Evolutionary conservation across 2,888 invertebrate species (phyloP).

Genomic region (Andrena chrysosceles): DNA sequence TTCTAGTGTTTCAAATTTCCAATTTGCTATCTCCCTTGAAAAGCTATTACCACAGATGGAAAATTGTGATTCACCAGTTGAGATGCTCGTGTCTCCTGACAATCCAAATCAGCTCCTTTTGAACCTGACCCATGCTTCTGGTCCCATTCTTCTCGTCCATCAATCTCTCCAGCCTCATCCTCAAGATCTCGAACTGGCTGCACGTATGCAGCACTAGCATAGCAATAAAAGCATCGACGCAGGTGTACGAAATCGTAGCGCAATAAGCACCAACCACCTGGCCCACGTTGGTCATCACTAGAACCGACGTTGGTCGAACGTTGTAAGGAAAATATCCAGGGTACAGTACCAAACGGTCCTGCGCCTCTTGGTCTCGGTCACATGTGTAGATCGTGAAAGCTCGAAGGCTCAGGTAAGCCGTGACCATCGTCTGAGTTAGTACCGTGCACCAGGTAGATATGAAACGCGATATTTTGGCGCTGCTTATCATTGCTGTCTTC

Average conservation of each 20-base stretch:
- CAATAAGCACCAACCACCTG: not conserved
- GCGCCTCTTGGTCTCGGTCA: not conserved
- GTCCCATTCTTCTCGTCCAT: not conserved
- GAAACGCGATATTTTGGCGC: not conserved
- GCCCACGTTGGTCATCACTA: not conserved
- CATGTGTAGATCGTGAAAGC: not conserved
- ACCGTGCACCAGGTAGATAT: conserved; percentile 1
- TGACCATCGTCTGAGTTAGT: not conserved
- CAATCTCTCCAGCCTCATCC: not conserved
- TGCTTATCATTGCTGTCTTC: not conserved
- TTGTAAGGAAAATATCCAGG: not conserved
- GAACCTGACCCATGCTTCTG: not conserved
- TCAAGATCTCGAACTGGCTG: not conserved
- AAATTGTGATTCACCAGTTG: not conserved
- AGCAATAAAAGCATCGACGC: conserved; percentile 1
- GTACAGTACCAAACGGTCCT: conserved; percentile 4
- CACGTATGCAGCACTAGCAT: conserved; percentile 1
- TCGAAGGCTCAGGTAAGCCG: not conserved
- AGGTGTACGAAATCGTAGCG: not conserved
- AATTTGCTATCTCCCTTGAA: not conserved
- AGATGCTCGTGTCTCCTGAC: conserved; percentile 2
- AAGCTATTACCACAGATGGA: not conserved
- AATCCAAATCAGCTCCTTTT: not conserved
- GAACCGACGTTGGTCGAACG: not conserved
- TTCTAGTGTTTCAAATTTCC: too few relatives aligned